Evolutionary conservation across 2,888 invertebrate genomes (phyloP), one percentile per base, ranked within the genome.

Genomic region (Sepiola atlantica): DNA sequence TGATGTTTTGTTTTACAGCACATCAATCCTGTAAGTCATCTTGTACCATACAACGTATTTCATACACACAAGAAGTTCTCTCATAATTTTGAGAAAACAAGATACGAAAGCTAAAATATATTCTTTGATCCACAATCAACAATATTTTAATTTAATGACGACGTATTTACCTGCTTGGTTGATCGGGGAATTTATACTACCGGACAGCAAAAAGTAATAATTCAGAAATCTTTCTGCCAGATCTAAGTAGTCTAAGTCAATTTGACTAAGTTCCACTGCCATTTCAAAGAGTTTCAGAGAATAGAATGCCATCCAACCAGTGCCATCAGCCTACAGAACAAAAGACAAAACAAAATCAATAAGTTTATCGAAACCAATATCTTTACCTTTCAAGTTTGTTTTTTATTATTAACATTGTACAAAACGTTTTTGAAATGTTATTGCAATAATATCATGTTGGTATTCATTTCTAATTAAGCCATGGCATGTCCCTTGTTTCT

Each of bases 221-320:
- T 96, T 95, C 21, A 97, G 95, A 95, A 96, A 97, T 94, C 95
- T 96, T 90, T 95, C 95, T 24, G 96, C 96, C 95, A 96, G 95
- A 95, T 97, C 97, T 91, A 96, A 95, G 94, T 96, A 96, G 54
- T 95, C 95, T 18, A 95, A 95, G 94, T 96, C 96, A 21, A 95
- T 55, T 20, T 94, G 55, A 91, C 95, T 96, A 94, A 97, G 95
- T 94, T 96, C 96, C 77, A 97, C 94, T 16, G 96, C 95, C 35
- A 97, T 97, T 94, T 96, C 96, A 94, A 97, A 94, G 97, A 97
- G 97, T 94, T 95, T 96, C 18, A 97, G 94, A 93, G 96, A 95
- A 94, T 95, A 97, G 95, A 96, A 96, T 24, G 97, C 97, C 97
- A 97, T 97, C 97, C 97, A 97, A n/a, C 96, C 97, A 10, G 97